Base-by-base conservation (phyloP, 2,113 vertebrate species). In the Passer montanus region DNA sequence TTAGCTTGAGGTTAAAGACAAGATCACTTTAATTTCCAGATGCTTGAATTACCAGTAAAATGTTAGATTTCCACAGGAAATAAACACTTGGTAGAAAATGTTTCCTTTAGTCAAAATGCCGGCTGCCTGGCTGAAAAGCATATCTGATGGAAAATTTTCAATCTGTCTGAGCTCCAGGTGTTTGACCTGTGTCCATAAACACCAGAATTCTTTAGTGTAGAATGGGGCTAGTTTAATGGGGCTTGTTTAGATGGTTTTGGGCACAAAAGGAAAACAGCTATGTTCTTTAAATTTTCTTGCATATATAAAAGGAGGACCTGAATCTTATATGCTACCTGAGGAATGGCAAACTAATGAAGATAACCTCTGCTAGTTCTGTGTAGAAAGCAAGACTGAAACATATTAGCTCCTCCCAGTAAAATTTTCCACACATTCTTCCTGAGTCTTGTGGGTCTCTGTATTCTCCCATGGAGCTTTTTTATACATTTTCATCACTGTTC, bases 101-200 rank as follows among this genome's bases (percentile, higher is more conserved):
- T 95, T 96, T 96, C 88, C 87, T 95, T 90, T 81, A 80, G 60
- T 94, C 43, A 83, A 90, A 93, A 74, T 37, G 50, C 68, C 0
- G 2, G 24, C 90, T 83, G 72, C 84, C 91, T 93, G 82, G 30
- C 60, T 90, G 39, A 88, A 91, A 90, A 81, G 47, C 18, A 3
- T 69, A 90, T 93, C 85, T 95, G 68, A 93, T 81, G 82, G 90
- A 95, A 96, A 94, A 72, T 90, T 80, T 96, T 96, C 63, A 46
- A 3, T 69, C 72, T 49, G 56, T 18, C n/a, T 5, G 4, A 88
- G 27, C 31, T 92, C 85, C 92, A 92, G 90, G 90, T 95, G 64
- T 77, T 94, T 92, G 79, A 96, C 75, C 28, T 30, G 44, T 28
- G 41, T 49, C 72, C 64, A 56, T 35, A 78, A 93, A 81, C 15